Conservation (phyloP, 2,113 vertebrate genomes). For the Hippocampus comes region DNA sequence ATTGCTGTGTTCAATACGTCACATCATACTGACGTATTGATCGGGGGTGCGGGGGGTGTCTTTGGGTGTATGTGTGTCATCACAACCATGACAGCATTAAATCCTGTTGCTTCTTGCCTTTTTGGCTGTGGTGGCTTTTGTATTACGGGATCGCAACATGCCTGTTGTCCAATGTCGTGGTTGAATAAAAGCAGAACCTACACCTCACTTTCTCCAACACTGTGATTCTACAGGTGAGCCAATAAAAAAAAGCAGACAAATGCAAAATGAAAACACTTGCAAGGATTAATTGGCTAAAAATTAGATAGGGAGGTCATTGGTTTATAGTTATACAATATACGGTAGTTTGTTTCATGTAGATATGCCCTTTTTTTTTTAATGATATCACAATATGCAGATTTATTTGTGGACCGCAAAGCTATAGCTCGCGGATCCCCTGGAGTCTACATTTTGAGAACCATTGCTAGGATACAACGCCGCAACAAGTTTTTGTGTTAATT, state of each 20-base stretch:
- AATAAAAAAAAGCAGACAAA: background rate
- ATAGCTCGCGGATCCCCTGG: background rate
- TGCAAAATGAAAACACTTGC: too few relatives aligned
- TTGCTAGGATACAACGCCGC: background rate
- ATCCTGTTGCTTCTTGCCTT: background rate
- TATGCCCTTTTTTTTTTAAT: background rate
- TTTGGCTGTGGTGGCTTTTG: background rate
- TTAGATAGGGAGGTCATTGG: too few relatives aligned
- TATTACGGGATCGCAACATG: too few relatives aligned
- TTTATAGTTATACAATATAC: background rate
- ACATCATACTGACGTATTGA: conserved; percentile 32
- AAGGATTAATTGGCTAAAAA: background rate
- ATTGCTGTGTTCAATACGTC: conserved; percentile 38
- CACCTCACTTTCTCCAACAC: too few relatives aligned
- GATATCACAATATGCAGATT: background rate
- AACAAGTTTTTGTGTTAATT: conserved; percentile 16
- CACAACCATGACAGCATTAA: conserved; percentile 2
- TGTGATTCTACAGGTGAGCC: too few relatives aligned
- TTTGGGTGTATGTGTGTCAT: background rate
- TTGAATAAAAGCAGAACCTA: too few relatives aligned
- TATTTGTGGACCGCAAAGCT: background rate
- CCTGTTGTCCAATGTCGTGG: too few relatives aligned
- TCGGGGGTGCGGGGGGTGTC: conserved; percentile 1
- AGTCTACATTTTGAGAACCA: background rate
- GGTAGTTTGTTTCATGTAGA: background rate